phyloP scores from a whole-genome alignment of 2,888 invertebrate genomes.

The Mantis religiosa region DNA sequence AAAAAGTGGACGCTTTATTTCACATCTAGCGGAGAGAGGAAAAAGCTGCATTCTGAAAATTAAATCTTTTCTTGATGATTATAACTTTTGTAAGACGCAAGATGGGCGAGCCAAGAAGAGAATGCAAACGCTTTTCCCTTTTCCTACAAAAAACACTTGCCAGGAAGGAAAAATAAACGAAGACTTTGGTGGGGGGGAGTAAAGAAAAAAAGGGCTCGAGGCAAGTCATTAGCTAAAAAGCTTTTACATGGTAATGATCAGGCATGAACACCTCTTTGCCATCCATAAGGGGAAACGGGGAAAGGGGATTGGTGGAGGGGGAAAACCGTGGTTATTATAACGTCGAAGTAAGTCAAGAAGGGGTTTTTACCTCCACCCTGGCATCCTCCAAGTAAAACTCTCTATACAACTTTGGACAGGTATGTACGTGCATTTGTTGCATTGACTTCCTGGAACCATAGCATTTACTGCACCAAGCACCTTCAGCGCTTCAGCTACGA shows the following conservation, averaged over 20 bases:
- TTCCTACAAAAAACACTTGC: not conserved
- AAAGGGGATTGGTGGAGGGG: not conserved
- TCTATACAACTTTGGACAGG: not conserved
- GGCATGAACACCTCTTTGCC: not conserved
- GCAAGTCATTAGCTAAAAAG: slow-evolving; percentile 12
- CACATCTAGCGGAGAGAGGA: not conserved
- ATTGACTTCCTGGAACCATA: not conserved
- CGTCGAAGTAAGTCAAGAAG: not conserved
- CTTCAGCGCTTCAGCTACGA: too few relatives aligned
- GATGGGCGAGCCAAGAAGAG: not conserved
- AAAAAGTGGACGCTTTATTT: not conserved
- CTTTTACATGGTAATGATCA: slow-evolving; percentile 6
- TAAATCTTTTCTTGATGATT: not conserved
- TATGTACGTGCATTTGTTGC: not conserved
- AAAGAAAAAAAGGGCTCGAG: not conserved
- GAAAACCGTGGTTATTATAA: not conserved
- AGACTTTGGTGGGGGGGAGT: not conserved
- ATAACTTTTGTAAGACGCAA: not conserved
- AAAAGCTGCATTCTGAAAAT: not conserved
- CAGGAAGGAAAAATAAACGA: not conserved
- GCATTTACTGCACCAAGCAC: too few relatives aligned
- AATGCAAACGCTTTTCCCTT: not conserved
- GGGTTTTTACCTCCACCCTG: not conserved
- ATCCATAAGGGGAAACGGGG: not conserved
- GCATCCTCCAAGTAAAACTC: not conserved